These are phyloP conservation scores for Holacanthus passer DNA, from an alignment of 2,113 vertebrate genomes.

Conservation along the genomic window DNA sequence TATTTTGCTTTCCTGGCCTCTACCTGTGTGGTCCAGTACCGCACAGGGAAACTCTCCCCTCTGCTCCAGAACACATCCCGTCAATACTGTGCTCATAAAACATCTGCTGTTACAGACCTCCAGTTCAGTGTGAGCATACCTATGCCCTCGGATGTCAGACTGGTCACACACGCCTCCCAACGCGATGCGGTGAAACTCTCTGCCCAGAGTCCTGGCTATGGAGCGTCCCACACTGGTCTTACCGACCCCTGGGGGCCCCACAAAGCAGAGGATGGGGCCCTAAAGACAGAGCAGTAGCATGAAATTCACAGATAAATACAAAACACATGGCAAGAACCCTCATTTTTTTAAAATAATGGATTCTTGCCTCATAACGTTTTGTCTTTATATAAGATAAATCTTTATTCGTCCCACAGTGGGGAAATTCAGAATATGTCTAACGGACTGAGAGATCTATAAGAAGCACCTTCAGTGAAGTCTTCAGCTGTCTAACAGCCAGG, in stretches of 20 bases:
- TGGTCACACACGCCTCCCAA: constrained; percentile 97
- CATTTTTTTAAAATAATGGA: neutral
- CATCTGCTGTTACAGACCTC: neutral
- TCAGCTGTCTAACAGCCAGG: constrained; percentile 95
- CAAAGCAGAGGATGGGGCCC: constrained; percentile 97
- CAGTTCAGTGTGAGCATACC: constrained; percentile 78
- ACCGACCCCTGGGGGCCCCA: constrained; percentile 96
- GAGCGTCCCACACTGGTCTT: constrained; percentile 98
- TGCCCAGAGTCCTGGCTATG: constrained; percentile 93
- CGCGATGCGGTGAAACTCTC: constrained; percentile 97
- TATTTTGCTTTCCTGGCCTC: no score
- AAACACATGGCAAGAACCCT: neutral
- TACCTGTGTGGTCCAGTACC: neutral
- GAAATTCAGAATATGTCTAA: no score
- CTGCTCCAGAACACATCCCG: neutral
- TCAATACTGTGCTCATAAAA: neutral
- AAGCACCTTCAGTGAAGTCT: constrained; percentile 89
- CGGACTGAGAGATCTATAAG: neutral
- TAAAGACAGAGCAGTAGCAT: constrained; percentile 6
- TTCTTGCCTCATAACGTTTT: neutral
- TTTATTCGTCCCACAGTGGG: no score
- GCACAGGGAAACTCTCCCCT: neutral
- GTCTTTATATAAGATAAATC: no score
- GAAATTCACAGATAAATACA: neutral
- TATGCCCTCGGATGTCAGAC: constrained; percentile 97